phyloP scores from a whole-genome alignment of 2,888 invertebrate species.

The Volucella zonaria region DNA sequence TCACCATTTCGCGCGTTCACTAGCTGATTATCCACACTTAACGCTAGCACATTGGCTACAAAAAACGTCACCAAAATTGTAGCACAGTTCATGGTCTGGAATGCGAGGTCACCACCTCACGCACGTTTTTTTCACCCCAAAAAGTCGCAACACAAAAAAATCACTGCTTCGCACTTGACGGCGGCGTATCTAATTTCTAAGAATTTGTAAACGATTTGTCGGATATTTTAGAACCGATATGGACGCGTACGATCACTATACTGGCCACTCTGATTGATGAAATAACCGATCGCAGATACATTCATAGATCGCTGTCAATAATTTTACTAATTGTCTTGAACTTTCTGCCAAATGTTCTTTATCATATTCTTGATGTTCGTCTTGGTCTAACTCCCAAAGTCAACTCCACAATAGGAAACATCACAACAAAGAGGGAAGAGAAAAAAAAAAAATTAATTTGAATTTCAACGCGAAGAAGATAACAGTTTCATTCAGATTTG shows the following conservation, averaged over 20 bases:
- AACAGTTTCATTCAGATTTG: slow-evolving; percentile 32
- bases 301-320: slow-evolving; percentile 19
- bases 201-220: neutral
- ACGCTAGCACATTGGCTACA: slow-evolving; percentile 54
- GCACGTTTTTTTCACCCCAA: slow-evolving; percentile 61
- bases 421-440: slow-evolving; percentile 13
- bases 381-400: slow-evolving; percentile 2
- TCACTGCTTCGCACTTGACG: slow-evolving; percentile 24
- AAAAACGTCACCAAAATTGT: slow-evolving; percentile 71
- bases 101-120: slow-evolving; percentile 57
- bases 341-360: too few relatives aligned
- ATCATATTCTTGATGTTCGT: neutral
- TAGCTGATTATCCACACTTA: slow-evolving; percentile 82
- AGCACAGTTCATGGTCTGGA: slow-evolving; percentile 65
- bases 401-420: neutral
- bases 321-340: slow-evolving; percentile 44
- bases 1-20: slow-evolving; percentile 82
- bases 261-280: slow-evolving; percentile 55
- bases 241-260: slow-evolving; percentile 17
- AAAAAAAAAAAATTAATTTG: slow-evolving; percentile 27
- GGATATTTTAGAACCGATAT: slow-evolving; percentile 1
- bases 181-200: slow-evolving; percentile 10
- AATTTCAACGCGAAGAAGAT: slow-evolving; percentile 31
- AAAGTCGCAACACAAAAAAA: slow-evolving; percentile 45
- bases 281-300: slow-evolving; percentile 29